These are phyloP conservation scores for Dolichallabes microphthalmus DNA, from an alignment of 2,113 vertebrate species.

Conservation along the genomic window DNA sequence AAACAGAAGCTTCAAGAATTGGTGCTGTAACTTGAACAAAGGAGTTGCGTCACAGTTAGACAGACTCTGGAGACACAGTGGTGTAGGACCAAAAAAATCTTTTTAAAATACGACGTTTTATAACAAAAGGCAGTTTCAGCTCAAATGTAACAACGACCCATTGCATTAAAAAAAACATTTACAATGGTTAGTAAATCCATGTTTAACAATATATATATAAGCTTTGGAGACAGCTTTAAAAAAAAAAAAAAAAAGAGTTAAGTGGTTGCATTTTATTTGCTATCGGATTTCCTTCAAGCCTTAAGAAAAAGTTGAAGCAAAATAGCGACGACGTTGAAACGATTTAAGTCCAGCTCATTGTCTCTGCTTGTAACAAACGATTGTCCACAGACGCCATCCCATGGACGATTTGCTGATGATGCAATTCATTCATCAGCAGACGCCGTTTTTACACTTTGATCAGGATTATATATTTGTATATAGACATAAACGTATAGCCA, in stretches of 20 bases:
- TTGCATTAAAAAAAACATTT: constrained; percentile 34
- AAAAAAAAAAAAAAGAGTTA: constrained; percentile 11
- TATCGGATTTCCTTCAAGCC: constrained; percentile 53
- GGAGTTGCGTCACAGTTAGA: neutral
- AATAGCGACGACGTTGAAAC: neutral
- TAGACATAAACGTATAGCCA: neutral
- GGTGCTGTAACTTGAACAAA: neutral
- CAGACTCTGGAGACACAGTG: neutral
- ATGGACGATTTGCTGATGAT: neutral
- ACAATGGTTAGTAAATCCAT: constrained; percentile 50
- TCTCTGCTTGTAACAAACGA: neutral
- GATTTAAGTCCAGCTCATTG: neutral
- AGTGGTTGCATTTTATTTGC: neutral
- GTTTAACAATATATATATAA: neutral
- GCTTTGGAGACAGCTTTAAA: constrained; percentile 46
- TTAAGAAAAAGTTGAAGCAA: neutral
- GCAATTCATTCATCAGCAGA: neutral
- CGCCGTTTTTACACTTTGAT: neutral
- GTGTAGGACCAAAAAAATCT: neutral
- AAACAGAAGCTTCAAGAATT: neutral
- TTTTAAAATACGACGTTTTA: neutral
- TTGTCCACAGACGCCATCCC: constrained; percentile 19
- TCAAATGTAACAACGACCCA: constrained; percentile 23
- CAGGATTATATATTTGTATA: too few relatives aligned
- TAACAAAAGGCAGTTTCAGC: constrained; percentile 18